These are phyloP conservation scores for Synanthedon formicaeformis DNA, from an alignment of 2,888 invertebrate genomes.

Conservation along the genomic window DNA sequence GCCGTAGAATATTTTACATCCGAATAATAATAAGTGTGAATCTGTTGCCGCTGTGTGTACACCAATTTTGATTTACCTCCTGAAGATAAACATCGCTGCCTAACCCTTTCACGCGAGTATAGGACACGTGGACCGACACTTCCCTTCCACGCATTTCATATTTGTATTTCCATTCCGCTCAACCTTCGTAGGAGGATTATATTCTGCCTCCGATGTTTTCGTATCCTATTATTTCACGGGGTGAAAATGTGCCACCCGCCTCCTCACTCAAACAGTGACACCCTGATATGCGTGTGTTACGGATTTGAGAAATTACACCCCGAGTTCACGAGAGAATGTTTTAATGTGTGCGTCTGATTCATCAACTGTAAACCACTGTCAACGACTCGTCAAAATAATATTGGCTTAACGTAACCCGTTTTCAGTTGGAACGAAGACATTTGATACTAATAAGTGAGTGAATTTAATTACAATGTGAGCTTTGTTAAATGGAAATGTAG, in stretches of 20 bases:
- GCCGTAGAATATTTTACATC: slow-evolving; percentile 6
- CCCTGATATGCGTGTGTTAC: slow-evolving; percentile 29
- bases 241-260: slow-evolving; percentile 68
- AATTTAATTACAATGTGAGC: slow-evolving; percentile 40
- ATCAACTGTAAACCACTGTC: slow-evolving; percentile 67
- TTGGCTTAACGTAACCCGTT: slow-evolving; percentile 57
- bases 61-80: slow-evolving; percentile 51
- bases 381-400: slow-evolving; percentile 69
- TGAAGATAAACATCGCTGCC: slow-evolving; percentile 46
- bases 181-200: slow-evolving; percentile 68
- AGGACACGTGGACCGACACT: slow-evolving; percentile 45
- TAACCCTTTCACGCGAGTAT: slow-evolving; percentile 45
- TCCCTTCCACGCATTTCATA: slow-evolving; percentile 66
- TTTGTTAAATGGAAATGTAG: slow-evolving; percentile 11
- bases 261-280: slow-evolving; percentile 45
- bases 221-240: slow-evolving; percentile 70
- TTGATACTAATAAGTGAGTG: slow-evolving; percentile 54
- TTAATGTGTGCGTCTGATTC: slow-evolving; percentile 49
- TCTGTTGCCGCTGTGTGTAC: slow-evolving; percentile 24
- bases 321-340: slow-evolving; percentile 28
- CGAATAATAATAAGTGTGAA: slow-evolving; percentile 9
- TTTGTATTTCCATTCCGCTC: slow-evolving; percentile 65
- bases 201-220: slow-evolving; percentile 69
- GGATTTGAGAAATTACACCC: slow-evolving; percentile 18
- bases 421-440: slow-evolving; percentile 44